A percentile compares a stretch with the other conserved stretches of the same genome.
Evolutionary conservation across 2,113 vertebrate species (phyloP).

Genomic region (Periophthalmus modestus): DNA sequence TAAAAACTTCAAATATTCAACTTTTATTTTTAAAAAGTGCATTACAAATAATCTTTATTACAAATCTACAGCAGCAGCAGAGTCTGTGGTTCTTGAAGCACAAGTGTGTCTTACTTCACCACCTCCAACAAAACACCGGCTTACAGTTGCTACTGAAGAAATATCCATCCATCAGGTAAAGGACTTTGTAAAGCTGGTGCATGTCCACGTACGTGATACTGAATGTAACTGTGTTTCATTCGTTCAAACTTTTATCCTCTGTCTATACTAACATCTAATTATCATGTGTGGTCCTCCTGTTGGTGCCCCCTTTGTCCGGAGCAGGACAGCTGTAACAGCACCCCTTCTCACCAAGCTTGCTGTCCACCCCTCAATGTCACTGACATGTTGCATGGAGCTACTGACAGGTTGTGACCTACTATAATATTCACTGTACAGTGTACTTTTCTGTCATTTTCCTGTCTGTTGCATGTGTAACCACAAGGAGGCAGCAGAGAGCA

Average conservation of each 20-base stretch:
- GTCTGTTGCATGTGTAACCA: slow-evolving; percentile 42
- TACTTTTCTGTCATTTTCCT: background rate
- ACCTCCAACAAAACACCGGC: slow-evolving; percentile 47
- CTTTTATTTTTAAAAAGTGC: background rate
- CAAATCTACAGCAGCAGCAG: slow-evolving; percentile 38
- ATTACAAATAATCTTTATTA: background rate
- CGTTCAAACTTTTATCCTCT: slow-evolving; percentile 12
- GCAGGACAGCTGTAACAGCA: slow-evolving; percentile 75
- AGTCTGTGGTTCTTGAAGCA: slow-evolving; percentile 37
- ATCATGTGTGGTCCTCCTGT: slow-evolving; percentile 25
- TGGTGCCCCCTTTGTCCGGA: slow-evolving; percentile 41
- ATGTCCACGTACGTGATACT: background rate
- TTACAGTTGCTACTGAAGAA: slow-evolving; percentile 55
- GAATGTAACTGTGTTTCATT: background rate
- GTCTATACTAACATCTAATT: slow-evolving; percentile 37
- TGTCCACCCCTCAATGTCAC: slow-evolving; percentile 76
- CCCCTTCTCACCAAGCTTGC: slow-evolving; percentile 74
- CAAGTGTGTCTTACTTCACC: slow-evolving; percentile 36
- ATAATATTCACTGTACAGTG: slow-evolving; percentile 17
- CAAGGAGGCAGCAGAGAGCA: slow-evolving; percentile 71
- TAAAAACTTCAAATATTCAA: background rate
- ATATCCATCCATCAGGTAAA: slow-evolving; percentile 40
- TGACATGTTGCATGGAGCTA: slow-evolving; percentile 75
- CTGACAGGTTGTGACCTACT: slow-evolving; percentile 67
- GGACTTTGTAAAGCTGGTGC: slow-evolving; percentile 3